These are phyloP conservation scores for Hystrix brachyura DNA, from an alignment of 2,113 vertebrate species.

Conservation along the genomic window DNA sequence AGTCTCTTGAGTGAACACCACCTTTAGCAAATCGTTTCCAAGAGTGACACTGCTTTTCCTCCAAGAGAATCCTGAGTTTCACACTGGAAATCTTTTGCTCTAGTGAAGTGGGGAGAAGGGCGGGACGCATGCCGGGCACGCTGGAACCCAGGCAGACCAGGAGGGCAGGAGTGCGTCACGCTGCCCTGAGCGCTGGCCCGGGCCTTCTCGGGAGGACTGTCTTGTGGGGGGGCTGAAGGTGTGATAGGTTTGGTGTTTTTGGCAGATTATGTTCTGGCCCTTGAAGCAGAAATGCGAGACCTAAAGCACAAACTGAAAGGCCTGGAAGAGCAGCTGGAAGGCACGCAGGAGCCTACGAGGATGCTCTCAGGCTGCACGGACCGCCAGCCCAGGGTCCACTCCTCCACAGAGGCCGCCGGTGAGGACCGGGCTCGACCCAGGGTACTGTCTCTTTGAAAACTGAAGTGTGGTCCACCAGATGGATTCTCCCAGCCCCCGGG, in stretches of 20 bases:
- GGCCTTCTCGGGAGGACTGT: not conserved
- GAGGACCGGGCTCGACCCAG: not conserved
- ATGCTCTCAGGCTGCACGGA: not conserved
- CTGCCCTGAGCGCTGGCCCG: not conserved
- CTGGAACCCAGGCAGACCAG: not conserved
- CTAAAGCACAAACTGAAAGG: constrained; percentile 83
- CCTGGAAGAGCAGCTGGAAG: constrained; percentile 83
- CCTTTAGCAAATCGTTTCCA: not conserved
- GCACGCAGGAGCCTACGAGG: not conserved
- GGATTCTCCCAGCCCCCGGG: not conserved
- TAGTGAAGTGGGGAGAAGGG: not conserved
- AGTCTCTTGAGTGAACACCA: rapidly evolving
- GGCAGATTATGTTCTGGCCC: constrained; percentile 83
- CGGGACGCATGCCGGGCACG: rapidly evolving
- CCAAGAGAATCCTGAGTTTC: not conserved
- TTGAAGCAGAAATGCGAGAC: constrained; percentile 86
- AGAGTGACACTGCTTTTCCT: not conserved
- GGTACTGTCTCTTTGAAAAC: not conserved
- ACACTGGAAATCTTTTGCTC: too few species aligned
- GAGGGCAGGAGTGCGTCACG: rapidly evolving
- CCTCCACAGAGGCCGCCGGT: constrained; percentile 81
- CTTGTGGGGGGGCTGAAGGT: not conserved
- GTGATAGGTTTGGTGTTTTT: not conserved
- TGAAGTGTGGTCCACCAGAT: not conserved
- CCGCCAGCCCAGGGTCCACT: constrained; percentile 67